Base-by-base conservation (phyloP, 2,888 invertebrate genomes). In the Tolmerus cingulatus region DNA sequence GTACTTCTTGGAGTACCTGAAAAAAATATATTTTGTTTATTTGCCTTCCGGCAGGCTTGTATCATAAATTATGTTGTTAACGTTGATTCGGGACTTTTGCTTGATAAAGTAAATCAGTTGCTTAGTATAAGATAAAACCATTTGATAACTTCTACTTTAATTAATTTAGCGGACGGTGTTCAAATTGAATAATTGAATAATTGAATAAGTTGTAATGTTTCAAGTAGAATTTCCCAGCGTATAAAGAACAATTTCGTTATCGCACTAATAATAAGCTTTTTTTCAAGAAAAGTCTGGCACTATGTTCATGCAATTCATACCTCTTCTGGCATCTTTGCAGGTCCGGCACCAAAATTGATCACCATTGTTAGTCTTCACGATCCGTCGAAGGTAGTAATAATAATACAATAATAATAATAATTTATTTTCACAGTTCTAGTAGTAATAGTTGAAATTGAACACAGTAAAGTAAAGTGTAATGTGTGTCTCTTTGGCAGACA, bases 1-100 rank as follows among this genome's bases (percentile, higher is more conserved):
- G 97, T 1, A 97, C 96, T 90, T 96, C 95, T 90, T 95, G 93
- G 89, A 99, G 93, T 1, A 99, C 98, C 98, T 98, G 90, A 2
- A 34, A 93, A 93, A 93, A 98, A 55, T 16, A 16, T 12, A 46
- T 14, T 46, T 46, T 46, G 46, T 14, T 16, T 46, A 9, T 12
- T 46, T 37, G 9, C 4, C 9, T 37, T 37, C 37, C 9, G 4
- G 9, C 9, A 37, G 37, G 7, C 9, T 37, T 37, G 7, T 40
- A 40, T 40, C 12, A 40, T 2, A 40, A 40, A 40, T 12, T 9
- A 12, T 1, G 1, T 1, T 40, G 9, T 1, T 40, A 40, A 40
- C 40, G 9, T 9, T 40, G 12, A 40, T 40, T 34, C 7, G 34
- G 34, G 34, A 7, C 0, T 34, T 34, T 7, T 34, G 34, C 34